Evolutionary conservation across 2,797 vertebrate species (phyloP), one percentile per base, ranked within the genome.

Genomic region (Danio albolineatus): DNA sequence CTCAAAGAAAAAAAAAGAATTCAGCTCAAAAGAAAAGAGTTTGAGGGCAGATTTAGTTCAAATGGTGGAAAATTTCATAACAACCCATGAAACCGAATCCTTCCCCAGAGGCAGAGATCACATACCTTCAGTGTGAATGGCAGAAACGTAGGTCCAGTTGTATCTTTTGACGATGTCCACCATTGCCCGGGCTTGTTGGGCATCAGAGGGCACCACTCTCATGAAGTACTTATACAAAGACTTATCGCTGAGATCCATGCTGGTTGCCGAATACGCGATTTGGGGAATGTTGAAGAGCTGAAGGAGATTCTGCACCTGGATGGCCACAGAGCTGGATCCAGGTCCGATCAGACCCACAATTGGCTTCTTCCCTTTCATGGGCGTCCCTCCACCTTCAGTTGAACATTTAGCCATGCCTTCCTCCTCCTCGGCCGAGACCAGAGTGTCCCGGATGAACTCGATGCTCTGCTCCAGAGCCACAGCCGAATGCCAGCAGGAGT

Each of bases 241-340:
- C 93, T 99, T 99, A 90, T 99, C 98, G 0, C 98, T 99, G 86
- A 99, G 92, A 86, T 99, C 97, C 97, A 99, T 98, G 90, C 98
- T 99, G 41, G 98, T 99, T 85, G 98, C 98, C 0, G 98, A 99
- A 90, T 99, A 99, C 70, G 98, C 98, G 81, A 99, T 99, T 88
- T 99, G 98, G 82, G 98, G 98, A 94, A 99, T 99, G 94, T 99
- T 99, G 90, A 99, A 99, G 86, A 99, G 97, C 89, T 99, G 98
- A 36, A 99, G 94, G 78, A 99, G 92, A 85, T 99, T 99, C 86
- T 99, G 98, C 62, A 99, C 98, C 90, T 99, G 98, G 86, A 99
- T 99, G 80, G 98, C 98, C 88, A 99, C 98, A 0, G 98, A 99
- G 87, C 98, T 99, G 85, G 98, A 99, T 4, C 98, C 98, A 1